phyloP scores from a whole-genome alignment of 2,113 vertebrate species.

The Himantopus leucocephalus region DNA sequence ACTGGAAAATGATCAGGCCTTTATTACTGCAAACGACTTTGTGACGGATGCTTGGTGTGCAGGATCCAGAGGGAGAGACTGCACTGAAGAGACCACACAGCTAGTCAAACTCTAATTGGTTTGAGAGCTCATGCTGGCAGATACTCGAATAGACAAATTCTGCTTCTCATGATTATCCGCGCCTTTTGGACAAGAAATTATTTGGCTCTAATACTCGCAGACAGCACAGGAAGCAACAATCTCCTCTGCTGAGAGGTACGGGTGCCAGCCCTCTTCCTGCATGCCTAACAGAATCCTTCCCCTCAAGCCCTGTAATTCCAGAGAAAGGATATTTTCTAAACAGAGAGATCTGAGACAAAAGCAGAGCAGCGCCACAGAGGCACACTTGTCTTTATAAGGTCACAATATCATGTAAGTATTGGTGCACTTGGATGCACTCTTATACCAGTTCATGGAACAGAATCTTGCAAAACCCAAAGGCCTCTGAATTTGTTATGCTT shows the following conservation, averaged over 20 bases:
- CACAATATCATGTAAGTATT: background rate
- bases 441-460: background rate
- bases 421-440: background rate
- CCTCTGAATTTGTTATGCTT: background rate
- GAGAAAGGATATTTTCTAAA: background rate
- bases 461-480: background rate
- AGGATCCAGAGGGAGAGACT: background rate
- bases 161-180: background rate
- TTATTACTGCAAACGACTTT: conserved; percentile 24
- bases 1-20: background rate
- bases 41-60: background rate
- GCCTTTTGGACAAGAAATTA: conserved; percentile 1
- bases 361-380: background rate
- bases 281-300: background rate
- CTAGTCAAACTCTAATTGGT: background rate
- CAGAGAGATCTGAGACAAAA: background rate
- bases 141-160: background rate
- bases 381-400: background rate
- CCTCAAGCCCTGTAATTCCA: background rate
- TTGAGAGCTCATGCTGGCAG: conserved; percentile 8
- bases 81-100: conserved; percentile 28
- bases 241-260: background rate
- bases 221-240: background rate
- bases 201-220: background rate
- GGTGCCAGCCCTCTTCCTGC: background rate